These are phyloP conservation scores for Oreochromis mossambicus DNA, from an alignment of 2,797 vertebrate species.

Conservation along the genomic window DNA sequence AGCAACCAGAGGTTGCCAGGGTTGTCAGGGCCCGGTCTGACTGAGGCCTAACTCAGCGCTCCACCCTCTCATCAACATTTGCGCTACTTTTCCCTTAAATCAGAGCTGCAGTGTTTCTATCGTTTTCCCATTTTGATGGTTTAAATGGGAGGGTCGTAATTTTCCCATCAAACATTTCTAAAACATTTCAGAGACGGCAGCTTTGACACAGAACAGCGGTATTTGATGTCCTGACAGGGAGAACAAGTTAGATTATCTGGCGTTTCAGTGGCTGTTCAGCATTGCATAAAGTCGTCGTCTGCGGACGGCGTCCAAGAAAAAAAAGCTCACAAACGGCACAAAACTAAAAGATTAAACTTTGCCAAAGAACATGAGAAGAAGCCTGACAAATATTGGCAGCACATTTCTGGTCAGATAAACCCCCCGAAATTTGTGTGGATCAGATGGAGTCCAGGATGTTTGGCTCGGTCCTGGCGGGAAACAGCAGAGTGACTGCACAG, in stretches of 20 bases:
- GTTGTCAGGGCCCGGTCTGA: not conserved
- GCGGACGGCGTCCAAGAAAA: not conserved
- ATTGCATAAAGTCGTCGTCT: not conserved
- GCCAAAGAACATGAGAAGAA: not conserved
- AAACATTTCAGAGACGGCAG: not conserved
- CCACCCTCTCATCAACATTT: not conserved
- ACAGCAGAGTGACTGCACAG: not conserved
- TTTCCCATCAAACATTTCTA: not conserved
- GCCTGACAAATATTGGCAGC: not conserved
- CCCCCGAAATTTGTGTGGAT: not conserved
- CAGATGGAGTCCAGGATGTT: not conserved
- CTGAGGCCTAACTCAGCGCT: fast-evolving
- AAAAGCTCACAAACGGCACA: not conserved
- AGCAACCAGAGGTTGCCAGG: not conserved
- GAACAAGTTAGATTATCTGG: not conserved
- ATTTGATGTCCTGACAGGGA: not conserved
- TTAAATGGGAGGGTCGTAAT: not conserved
- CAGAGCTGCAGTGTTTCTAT: not conserved
- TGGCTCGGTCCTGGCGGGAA: not conserved
- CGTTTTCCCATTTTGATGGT: not conserved
- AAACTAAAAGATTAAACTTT: not conserved
- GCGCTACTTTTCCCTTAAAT: not conserved
- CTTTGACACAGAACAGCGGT: not conserved
- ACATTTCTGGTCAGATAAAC: not conserved
- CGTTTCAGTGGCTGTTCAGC: not conserved